Evolutionary conservation across 2,888 invertebrate species (phyloP).

Genomic region (Andrena camellia): DNA sequence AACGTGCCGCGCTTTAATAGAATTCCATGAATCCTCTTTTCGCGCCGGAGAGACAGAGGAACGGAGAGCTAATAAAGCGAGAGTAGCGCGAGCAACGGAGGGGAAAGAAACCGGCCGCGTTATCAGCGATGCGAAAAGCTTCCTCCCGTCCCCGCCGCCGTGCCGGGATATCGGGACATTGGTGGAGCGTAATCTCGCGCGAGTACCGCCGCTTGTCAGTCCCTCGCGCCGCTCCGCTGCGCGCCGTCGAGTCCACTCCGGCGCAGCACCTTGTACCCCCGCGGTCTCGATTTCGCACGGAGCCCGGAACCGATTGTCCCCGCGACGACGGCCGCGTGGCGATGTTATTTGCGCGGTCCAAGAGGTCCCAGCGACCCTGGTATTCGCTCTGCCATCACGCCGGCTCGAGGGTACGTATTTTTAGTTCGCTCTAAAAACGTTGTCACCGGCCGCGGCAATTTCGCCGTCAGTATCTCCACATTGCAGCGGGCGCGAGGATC

Average conservation of each 20-base stretch:
- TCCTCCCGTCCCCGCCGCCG: not conserved
- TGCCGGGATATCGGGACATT: not conserved
- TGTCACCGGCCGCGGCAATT: conserved; percentile 42
- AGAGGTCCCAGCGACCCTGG: not conserved
- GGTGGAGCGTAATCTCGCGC: not conserved
- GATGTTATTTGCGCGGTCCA: not conserved
- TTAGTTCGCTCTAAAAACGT: conserved; percentile 76
- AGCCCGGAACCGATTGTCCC: not conserved
- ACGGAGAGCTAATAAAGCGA: too few species aligned
- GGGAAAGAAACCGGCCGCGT: not conserved
- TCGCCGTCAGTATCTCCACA: conserved; percentile 40
- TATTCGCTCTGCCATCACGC: not conserved
- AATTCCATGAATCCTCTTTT: not conserved
- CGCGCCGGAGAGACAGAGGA: too few species aligned
- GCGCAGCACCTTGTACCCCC: too few species aligned
- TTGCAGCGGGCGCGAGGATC: not conserved
- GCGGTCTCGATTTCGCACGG: not conserved
- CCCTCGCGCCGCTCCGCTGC: not conserved
- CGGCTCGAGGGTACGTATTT: conserved; percentile 67
- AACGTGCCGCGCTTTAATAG: not conserved
- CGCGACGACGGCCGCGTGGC: not conserved
- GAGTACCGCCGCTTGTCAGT: not conserved
- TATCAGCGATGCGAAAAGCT: not conserved
- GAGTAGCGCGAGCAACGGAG: too few species aligned
- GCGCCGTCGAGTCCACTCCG: not conserved